A percentile compares a stretch with the other conserved stretches of the same genome.
phyloP scores from a whole-genome alignment of 2,888 invertebrate genomes.

The Epirrhoe alternata region DNA sequence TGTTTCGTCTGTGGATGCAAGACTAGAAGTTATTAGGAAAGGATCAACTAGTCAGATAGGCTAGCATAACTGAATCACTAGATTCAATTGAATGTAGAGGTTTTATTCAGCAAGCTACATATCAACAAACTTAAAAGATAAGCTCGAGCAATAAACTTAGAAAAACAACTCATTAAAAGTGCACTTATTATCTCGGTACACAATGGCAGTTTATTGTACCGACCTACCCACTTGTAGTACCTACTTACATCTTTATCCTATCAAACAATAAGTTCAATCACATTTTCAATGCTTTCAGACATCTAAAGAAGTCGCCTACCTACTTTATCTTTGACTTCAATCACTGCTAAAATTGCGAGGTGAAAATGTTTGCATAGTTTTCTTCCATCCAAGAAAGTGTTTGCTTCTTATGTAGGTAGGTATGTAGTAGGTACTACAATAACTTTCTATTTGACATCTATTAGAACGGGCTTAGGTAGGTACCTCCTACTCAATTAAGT shows the following conservation, averaged over 20 bases:
- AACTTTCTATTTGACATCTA: background rate
- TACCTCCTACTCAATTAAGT: too few species aligned
- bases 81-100: constrained; percentile 1
- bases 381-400: background rate
- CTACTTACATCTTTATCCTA: background rate
- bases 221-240: constrained; percentile 17
- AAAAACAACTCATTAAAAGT: constrained; percentile 19
- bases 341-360: background rate
- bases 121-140: constrained; percentile 14
- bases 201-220: constrained; percentile 23
- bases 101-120: background rate
- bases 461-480: background rate
- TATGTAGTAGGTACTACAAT: background rate
- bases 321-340: background rate
- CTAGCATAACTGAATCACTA: too few species aligned
- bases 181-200: constrained; percentile 19
- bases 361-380: background rate
- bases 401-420: background rate
- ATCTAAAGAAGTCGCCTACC: too few species aligned
- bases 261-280: too few species aligned
- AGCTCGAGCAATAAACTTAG: constrained; percentile 10
- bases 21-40: too few species aligned
- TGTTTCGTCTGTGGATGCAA: constrained; percentile 49
- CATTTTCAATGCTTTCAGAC: too few species aligned
- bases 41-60: too few species aligned